phyloP scores from a whole-genome alignment of 2,888 invertebrate genomes.

The Chymomyza amoena region DNA sequence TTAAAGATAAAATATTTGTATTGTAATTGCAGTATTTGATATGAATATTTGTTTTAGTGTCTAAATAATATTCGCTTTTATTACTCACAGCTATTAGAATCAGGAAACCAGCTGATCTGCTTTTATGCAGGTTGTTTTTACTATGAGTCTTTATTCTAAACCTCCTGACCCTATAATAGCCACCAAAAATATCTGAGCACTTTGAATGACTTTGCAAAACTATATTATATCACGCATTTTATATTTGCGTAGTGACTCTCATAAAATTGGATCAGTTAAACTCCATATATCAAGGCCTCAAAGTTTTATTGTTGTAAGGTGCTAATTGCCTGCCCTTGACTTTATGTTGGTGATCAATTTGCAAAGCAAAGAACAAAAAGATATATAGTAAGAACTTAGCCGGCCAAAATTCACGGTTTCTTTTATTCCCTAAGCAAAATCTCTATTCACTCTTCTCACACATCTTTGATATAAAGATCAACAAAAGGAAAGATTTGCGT shows the following conservation, averaged over 20 bases:
- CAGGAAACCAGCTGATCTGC: neutral
- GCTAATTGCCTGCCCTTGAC: neutral
- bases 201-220: neutral
- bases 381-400: too few species aligned
- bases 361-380: too few species aligned
- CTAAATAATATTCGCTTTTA: too few species aligned
- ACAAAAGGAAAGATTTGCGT: too few species aligned
- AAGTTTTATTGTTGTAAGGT: neutral
- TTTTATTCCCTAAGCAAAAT: too few species aligned
- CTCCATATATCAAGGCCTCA: neutral
- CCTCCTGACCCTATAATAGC: neutral
- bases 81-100: neutral
- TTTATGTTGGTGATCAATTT: neutral
- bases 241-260: neutral
- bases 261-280: neutral
- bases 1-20: too few species aligned
- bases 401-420: too few species aligned
- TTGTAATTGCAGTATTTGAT: too few species aligned
- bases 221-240: neutral
- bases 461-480: too few species aligned
- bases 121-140: neutral
- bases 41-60: too few species aligned
- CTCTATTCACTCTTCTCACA: too few species aligned
- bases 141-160: too few species aligned
- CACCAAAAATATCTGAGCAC: neutral